Base-by-base conservation (phyloP, 1,140 invertebrate species). In the Bombus turneri region DNA sequence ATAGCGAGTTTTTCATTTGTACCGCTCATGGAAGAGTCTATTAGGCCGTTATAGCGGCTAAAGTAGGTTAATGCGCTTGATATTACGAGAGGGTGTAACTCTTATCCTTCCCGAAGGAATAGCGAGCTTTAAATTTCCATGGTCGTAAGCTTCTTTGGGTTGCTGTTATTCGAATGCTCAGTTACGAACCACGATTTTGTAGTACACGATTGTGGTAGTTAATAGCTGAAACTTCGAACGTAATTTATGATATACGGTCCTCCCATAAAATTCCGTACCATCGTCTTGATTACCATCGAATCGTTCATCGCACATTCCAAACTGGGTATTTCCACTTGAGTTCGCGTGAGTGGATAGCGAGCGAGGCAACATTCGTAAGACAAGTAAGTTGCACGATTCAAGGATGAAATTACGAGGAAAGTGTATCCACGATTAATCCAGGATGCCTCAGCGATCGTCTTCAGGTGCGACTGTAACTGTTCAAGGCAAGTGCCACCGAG, bases 351-450 rank as follows among this genome's bases (percentile, higher is more conserved):
- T n/a, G 18, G 18, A 37, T n/a, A 47, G 53, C 47, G 39, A 25
- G 10, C 34, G n/a, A 57, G 2, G 15, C 3, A 15, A 28, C 13
- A 25, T 22, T 66, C 31, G 71, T 47, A 47, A 66, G 41, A 47
- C 15, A 47, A 81, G 85, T 57, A 73, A 53, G 68, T 75, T 72
- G 62, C 62, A 74, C 78, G 39, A 41, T 31, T 53, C 75, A 43
- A 73, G 72, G 84, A 73, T 83, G 69, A 74, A 77, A 34, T 78
- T 87, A 84, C 75, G 75, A 39, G 31, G 87, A 85, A 87, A 81
- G 81, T 77, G 73, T 78, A 57, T 37, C 62, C 47, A 64, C 80
- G 68, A 83, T 77, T 83, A 87, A 88, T 87, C 79, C 72, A 69
- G 53, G 77, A 82, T 84, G 57, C 78, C 68, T 64, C 74, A 59